Conservation (phyloP, 30 jellyfish, hydroid and myxozoan genomes). For the Aurelia sp. region DNA sequence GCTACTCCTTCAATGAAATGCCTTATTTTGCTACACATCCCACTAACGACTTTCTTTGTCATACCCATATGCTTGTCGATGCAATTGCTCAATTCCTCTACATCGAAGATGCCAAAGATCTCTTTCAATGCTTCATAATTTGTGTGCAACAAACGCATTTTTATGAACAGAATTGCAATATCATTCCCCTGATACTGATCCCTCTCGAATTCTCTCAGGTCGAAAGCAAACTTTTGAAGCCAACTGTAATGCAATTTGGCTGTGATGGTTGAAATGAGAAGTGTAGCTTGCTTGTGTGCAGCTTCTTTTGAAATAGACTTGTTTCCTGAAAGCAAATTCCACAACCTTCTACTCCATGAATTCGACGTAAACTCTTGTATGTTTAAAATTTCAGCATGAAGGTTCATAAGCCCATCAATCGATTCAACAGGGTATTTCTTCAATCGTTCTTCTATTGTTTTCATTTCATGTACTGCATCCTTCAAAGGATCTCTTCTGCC, state of each 20-base stretch:
- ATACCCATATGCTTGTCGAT: neutral
- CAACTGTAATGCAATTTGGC: neutral
- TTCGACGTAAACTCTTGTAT: neutral
- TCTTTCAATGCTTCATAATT: neutral
- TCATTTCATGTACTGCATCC: neutral
- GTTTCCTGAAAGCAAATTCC: neutral
- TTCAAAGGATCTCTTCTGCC: neutral
- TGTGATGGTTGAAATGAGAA: neutral
- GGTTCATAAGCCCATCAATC: neutral
- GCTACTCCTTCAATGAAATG: no score
- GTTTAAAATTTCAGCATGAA: neutral
- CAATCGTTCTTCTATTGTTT: neutral
- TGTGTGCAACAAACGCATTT: constrained; percentile 1
- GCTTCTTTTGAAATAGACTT: neutral
- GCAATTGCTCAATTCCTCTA: neutral
- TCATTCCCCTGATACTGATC: neutral
- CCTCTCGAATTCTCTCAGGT: neutral
- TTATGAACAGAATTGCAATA: neutral
- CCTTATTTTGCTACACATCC: no score
- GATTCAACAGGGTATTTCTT: neutral
- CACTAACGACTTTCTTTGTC: neutral
- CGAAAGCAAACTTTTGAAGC: neutral
- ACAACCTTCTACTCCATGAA: neutral
- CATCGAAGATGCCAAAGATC: neutral
- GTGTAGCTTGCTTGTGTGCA: neutral